Percentiles rank a stretch among this genome's conserved stretches.
Conservation (phyloP, 1,140 invertebrate species). For the Ooceraea biroi region DNA sequence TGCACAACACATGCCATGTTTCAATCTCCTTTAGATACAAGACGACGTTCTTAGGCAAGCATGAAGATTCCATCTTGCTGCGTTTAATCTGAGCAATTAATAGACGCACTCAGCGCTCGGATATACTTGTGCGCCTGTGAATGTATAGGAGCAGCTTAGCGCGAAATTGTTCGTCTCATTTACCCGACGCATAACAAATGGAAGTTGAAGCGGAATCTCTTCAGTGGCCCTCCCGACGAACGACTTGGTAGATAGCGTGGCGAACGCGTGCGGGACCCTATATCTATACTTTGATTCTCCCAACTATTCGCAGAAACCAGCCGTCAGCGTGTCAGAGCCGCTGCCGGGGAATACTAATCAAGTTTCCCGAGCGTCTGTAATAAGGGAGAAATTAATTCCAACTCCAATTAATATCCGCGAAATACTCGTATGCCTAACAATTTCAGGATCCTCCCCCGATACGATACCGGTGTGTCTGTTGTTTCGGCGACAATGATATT, state of each 20-base stretch:
- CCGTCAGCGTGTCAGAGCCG: constrained; percentile 70
- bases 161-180: constrained; percentile 61
- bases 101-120: neutral
- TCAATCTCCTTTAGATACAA: neutral
- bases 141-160: constrained; percentile 42
- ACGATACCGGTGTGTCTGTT: constrained; percentile 47
- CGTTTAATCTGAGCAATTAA: constrained; percentile 29
- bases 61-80: neutral
- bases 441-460: constrained; percentile 53
- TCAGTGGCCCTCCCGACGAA: neutral
- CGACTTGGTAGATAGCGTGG: constrained; percentile 51
- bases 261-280: constrained; percentile 31
- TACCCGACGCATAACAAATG: constrained; percentile 56
- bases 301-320: constrained; percentile 72
- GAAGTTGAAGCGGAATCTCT: constrained; percentile 46
- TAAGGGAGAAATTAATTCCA: constrained; percentile 76
- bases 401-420: constrained; percentile 77
- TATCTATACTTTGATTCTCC: constrained; percentile 67
- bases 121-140: neutral
- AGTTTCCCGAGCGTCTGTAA: constrained; percentile 74
- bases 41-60: neutral
- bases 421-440: constrained; percentile 67
- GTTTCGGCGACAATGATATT: constrained; percentile 33
- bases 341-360: constrained; percentile 73
- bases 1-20: neutral